A percentile compares a stretch with the other conserved stretches of the same genome.
phyloP scores from a whole-genome alignment of 2,888 invertebrate species.

The Drosophila mayaguana region DNA sequence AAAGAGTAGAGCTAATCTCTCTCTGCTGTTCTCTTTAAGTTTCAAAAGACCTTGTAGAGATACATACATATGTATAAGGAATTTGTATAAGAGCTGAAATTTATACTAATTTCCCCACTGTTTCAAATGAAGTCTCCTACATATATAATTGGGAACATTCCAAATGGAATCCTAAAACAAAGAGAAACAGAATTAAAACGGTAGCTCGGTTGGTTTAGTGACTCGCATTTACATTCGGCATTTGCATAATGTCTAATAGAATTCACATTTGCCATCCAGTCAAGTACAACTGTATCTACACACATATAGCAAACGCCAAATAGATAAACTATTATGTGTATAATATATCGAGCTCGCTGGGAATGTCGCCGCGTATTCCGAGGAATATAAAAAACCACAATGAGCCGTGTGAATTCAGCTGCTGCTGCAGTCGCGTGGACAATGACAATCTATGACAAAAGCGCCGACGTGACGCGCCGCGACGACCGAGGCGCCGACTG shows the following conservation, averaged over 20 bases:
- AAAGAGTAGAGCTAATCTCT: not conserved
- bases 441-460: constrained; percentile 73
- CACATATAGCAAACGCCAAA: constrained; percentile 10
- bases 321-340: not conserved
- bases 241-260: constrained; percentile 17
- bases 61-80: not conserved
- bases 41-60: not conserved
- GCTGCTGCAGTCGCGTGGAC: constrained; percentile 77
- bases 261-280: constrained; percentile 2
- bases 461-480: constrained; percentile 30
- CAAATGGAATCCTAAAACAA: not conserved
- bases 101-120: not conserved
- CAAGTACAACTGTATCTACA: constrained; percentile 49
- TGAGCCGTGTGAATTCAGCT: constrained; percentile 77
- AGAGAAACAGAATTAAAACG: not conserved
- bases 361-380: constrained; percentile 76
- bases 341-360: constrained; percentile 57
- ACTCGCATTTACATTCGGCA: constrained; percentile 10
- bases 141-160: not conserved
- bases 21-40: not conserved
- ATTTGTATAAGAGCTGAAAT: not conserved
- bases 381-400: constrained; percentile 65
- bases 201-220: constrained; percentile 8
- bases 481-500: constrained; percentile 14
- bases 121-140: not conserved